phyloP scores from a whole-genome alignment of 2,888 invertebrate species.

The Rotaria magnacalcarata region DNA sequence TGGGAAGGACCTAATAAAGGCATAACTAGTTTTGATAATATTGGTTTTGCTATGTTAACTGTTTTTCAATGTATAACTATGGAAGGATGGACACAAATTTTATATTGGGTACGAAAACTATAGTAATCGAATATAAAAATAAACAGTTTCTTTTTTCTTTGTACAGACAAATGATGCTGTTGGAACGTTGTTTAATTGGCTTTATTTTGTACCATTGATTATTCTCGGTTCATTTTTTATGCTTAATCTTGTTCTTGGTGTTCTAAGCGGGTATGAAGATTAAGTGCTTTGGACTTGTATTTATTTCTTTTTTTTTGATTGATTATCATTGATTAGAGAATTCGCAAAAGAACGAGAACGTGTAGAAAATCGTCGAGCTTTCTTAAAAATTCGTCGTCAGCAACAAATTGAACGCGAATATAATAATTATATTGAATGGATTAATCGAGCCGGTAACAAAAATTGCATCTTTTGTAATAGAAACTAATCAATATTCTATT shows the following conservation, averaged over 20 bases:
- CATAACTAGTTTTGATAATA: conserved; percentile 97
- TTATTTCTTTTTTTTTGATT: background rate
- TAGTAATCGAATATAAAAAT: conserved; percentile 51
- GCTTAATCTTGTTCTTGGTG: conserved; percentile 99
- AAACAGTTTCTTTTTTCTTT: background rate
- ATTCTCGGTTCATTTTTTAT: conserved; percentile 99
- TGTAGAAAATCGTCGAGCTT: conserved; percentile 98
- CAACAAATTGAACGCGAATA: conserved; percentile 95
- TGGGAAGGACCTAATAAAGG: conserved; percentile 95
- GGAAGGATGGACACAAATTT: conserved; percentile 98
- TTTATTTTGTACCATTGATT: conserved; percentile 99
- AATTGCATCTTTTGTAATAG: conserved; percentile 99
- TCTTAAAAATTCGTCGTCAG: conserved; percentile 93
- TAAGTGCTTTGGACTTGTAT: too few species aligned
- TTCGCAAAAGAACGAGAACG: conserved; percentile 99
- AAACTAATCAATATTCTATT: conserved; percentile 59
- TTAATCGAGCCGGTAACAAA: conserved; percentile 99
- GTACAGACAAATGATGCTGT: conserved; percentile 98
- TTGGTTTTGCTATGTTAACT: conserved; percentile 97
- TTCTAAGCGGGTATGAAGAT: conserved; percentile 80
- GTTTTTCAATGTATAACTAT: conserved; percentile 99
- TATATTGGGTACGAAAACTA: conserved; percentile 79
- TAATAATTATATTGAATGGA: conserved; percentile 99
- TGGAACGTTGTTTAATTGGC: conserved; percentile 97
- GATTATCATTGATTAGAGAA: conserved; percentile 71